A percentile compares a stretch with the other conserved stretches of the same genome.
These are phyloP conservation scores for Gerris buenoi DNA, from an alignment of 1,140 invertebrate species.

Conservation along the genomic window DNA sequence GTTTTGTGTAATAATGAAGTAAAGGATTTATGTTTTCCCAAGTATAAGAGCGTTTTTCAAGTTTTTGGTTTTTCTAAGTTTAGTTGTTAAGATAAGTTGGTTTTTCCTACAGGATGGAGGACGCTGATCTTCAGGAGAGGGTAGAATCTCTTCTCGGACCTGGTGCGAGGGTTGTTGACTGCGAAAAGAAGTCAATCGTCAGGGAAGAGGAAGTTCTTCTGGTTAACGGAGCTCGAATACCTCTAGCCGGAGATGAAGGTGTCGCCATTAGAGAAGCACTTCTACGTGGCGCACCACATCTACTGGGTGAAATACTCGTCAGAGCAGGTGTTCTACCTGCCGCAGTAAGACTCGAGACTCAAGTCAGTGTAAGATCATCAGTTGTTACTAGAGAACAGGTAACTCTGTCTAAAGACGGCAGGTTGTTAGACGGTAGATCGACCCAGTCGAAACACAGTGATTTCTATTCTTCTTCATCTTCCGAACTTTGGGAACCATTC, in stretches of 20 bases:
- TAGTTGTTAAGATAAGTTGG: background rate
- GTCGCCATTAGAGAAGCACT: conserved; percentile 51
- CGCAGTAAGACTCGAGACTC: conserved; percentile 54
- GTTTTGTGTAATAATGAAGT: too few relatives aligned
- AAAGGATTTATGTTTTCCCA: too few relatives aligned
- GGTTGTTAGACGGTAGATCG: conserved; percentile 51
- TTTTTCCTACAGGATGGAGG: conserved; percentile 41
- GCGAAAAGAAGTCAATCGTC: conserved; percentile 54
- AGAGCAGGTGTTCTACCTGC: conserved; percentile 37
- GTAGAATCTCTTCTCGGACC: conserved; percentile 61
- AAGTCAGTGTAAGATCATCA: conserved; percentile 53
- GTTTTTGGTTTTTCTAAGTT: too few relatives aligned
- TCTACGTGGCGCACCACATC: conserved; percentile 50
- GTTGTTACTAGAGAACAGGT: conserved; percentile 58
- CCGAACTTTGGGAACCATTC: conserved; percentile 49
- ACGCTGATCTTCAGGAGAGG: conserved; percentile 57
- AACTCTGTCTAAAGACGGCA: conserved; percentile 48
- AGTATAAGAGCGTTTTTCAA: too few relatives aligned
- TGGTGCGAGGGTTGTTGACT: conserved; percentile 56
- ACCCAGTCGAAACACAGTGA: conserved; percentile 58
- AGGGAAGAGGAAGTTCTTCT: conserved; percentile 56
- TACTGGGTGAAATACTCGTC: conserved; percentile 52
- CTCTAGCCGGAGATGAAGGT: conserved; percentile 50
- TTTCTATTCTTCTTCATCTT: conserved; percentile 48
- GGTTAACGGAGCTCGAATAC: conserved; percentile 56